phyloP scores from a whole-genome alignment of 2,888 invertebrate species.

The Electrophaes corylata region DNA sequence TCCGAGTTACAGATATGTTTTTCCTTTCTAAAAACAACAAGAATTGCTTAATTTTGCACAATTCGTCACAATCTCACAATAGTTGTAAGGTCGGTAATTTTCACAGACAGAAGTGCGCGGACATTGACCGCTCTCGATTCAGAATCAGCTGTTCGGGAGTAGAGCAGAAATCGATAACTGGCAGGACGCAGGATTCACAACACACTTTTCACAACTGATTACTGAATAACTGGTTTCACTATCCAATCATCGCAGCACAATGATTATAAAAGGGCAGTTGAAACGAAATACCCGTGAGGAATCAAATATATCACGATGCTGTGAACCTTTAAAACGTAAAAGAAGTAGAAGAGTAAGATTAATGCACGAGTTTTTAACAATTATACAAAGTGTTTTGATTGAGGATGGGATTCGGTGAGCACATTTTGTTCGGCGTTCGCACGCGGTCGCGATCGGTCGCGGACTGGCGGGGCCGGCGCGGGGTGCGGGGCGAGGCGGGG shows the following conservation, averaged over 20 bases:
- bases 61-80: conserved; percentile 25
- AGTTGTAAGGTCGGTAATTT: conserved; percentile 7
- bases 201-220: conserved; percentile 60
- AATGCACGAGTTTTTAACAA: conserved; percentile 37
- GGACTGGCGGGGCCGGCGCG: conserved; percentile 59
- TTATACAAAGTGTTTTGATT: conserved; percentile 58
- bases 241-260: conserved; percentile 45
- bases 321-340: conserved; percentile 30
- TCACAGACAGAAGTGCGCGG: conserved; percentile 22
- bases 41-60: not conserved
- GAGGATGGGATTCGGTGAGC: conserved; percentile 52
- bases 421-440: conserved; percentile 53
- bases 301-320: conserved; percentile 12
- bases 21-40: not conserved
- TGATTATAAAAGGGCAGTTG: not conserved
- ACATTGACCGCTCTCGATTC: conserved; percentile 57
- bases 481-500: conserved; percentile 55
- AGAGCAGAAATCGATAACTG: conserved; percentile 75
- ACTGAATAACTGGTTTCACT: conserved; percentile 61
- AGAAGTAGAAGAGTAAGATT: conserved; percentile 37
- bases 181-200: conserved; percentile 58
- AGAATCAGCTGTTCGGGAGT: conserved; percentile 73
- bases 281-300: not conserved
- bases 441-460: conserved; percentile 71
- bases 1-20: not conserved